Evolutionary conservation across 2,888 invertebrate species (phyloP).

Genomic region (Altica lythri): DNA sequence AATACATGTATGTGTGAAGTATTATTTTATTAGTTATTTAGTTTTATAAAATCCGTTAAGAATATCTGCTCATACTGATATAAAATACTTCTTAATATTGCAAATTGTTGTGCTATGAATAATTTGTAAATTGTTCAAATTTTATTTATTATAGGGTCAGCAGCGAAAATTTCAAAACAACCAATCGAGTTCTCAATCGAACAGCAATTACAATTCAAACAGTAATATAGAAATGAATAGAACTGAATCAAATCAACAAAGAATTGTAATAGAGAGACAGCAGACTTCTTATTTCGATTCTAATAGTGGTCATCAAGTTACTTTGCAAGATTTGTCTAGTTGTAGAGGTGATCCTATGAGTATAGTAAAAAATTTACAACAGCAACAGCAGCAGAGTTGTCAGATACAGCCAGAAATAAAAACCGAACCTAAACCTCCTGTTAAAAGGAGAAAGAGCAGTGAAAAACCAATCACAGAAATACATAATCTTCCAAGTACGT

Average conservation of each 20-base stretch:
- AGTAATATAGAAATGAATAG: conserved; percentile 51
- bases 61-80: too few species aligned
- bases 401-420: conserved; percentile 52
- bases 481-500: conserved; percentile 38
- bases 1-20: too few species aligned
- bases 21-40: too few species aligned
- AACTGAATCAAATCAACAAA: conserved; percentile 34
- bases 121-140: too few species aligned
- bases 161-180: conserved; percentile 60
- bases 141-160: conserved; percentile 12
- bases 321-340: conserved; percentile 73
- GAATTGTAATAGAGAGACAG: conserved; percentile 60
- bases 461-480: conserved; percentile 59
- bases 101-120: too few species aligned
- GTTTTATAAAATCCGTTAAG: too few species aligned
- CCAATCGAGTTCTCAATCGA: conserved; percentile 51
- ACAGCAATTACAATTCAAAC: conserved; percentile 57
- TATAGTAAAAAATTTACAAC: conserved; percentile 70
- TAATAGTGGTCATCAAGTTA: conserved; percentile 62
- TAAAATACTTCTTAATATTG: not conserved
- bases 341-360: conserved; percentile 78
- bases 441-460: conserved; percentile 63
- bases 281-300: conserved; percentile 72
- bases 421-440: conserved; percentile 53
- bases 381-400: conserved; percentile 48